phyloP scores from a whole-genome alignment of 2,888 invertebrate species.

The Leptopterna dolabrata region DNA sequence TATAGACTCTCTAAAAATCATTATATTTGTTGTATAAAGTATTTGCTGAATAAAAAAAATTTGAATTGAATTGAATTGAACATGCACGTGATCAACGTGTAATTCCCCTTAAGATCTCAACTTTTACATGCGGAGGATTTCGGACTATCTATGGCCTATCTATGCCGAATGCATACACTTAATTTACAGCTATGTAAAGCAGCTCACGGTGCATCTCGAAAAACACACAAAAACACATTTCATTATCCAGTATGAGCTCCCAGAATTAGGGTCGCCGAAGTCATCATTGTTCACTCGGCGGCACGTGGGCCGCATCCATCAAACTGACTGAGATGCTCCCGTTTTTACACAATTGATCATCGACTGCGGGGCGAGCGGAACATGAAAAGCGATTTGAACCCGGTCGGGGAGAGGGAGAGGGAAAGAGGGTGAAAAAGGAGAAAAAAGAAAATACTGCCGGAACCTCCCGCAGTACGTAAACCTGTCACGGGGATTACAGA shows the following conservation, averaged over 20 bases:
- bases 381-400: constrained; percentile 7
- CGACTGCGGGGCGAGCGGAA: background rate
- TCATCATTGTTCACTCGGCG: background rate
- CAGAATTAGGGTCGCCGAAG: background rate
- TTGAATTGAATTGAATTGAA: too few relatives aligned
- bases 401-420: background rate
- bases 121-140: too few relatives aligned
- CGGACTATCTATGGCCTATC: too few relatives aligned
- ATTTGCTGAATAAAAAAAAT: too few relatives aligned
- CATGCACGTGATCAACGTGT: too few relatives aligned
- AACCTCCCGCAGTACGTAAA: constrained; percentile 31
- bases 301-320: constrained; percentile 7
- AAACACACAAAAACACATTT: background rate
- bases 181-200: too few relatives aligned
- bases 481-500: constrained; percentile 34
- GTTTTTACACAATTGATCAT: constrained; percentile 7
- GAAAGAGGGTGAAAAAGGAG: background rate
- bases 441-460: constrained; percentile 12
- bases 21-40: too few relatives aligned
- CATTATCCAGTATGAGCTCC: background rate
- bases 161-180: too few relatives aligned
- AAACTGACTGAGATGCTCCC: constrained; percentile 11
- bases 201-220: background rate
- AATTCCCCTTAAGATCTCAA: too few relatives aligned
- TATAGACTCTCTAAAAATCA: too few relatives aligned